A percentile compares a stretch with the other conserved stretches of the same genome.
Evolutionary conservation across 92 coral and sea anemone genomes (phyloP).

Genomic region (Meandrina meandrites): DNA sequence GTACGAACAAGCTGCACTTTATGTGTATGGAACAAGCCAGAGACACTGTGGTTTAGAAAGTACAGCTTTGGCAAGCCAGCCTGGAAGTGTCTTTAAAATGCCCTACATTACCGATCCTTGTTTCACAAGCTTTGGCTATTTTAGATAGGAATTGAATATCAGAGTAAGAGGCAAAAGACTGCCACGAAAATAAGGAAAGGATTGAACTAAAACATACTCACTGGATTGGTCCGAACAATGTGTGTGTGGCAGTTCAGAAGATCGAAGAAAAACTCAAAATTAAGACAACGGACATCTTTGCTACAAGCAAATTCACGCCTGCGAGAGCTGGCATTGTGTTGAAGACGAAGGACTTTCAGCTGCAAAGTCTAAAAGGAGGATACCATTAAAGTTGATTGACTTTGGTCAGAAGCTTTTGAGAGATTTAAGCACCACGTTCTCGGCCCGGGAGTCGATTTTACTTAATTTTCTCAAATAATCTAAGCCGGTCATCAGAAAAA

Average conservation of each 20-base stretch:
- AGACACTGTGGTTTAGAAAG: slow-evolving; percentile 34
- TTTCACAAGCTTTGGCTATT: slow-evolving; percentile 43
- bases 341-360: neutral
- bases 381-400: neutral
- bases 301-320: neutral
- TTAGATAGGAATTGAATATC: neutral
- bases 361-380: neutral
- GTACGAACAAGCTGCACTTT: slow-evolving; percentile 40
- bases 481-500: neutral
- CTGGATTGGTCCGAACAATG: neutral
- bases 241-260: neutral
- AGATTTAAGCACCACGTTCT: neutral
- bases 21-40: slow-evolving; percentile 39
- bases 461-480: neutral
- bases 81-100: slow-evolving; percentile 41
- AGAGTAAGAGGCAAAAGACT: neutral
- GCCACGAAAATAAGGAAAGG: too few species aligned
- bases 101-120: slow-evolving; percentile 42
- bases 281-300: neutral
- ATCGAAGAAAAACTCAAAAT: neutral
- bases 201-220: neutral
- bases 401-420: neutral
- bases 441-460: neutral
- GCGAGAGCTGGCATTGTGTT: neutral
- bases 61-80: slow-evolving; percentile 15